phyloP scores from a whole-genome alignment of 30 jellyfish, hydroid and myxozoan species.

The Cassiopea andromeda region DNA sequence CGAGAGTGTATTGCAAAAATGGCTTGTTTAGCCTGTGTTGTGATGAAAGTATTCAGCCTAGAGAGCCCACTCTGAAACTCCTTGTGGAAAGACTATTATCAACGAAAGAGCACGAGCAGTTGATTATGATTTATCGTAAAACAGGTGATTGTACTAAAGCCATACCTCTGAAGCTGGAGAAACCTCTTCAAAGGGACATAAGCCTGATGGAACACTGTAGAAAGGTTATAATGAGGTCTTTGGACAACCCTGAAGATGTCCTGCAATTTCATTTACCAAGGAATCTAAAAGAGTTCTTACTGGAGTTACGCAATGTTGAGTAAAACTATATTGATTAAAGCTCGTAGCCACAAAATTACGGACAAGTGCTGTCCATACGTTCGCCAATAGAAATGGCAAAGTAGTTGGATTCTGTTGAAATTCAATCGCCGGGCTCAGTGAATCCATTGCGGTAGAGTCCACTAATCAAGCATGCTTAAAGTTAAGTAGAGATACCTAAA shows the following conservation, averaged over 20 bases:
- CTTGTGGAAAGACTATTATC: conserved; percentile 32
- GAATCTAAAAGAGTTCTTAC: conserved; percentile 37
- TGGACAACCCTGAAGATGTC: conserved; percentile 51
- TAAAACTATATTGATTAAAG: too few relatives aligned
- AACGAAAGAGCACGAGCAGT: conserved; percentile 9
- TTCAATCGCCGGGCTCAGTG: too few relatives aligned
- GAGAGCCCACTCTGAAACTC: conserved; percentile 60
- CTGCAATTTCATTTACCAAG: conserved; percentile 45
- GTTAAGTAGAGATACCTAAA: too few relatives aligned
- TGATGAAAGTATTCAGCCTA: conserved; percentile 51
- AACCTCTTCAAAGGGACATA: conserved; percentile 41
- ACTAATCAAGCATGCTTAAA: too few relatives aligned
- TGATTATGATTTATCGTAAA: conserved; percentile 25
- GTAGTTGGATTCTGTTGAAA: too few relatives aligned
- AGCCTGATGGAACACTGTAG: conserved; percentile 62
- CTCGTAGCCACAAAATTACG: too few relatives aligned
- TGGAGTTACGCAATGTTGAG: conserved; percentile 32
- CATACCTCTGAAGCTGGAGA: conserved; percentile 51
- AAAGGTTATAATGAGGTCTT: conserved; percentile 51
- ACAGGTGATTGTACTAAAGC: neutral
- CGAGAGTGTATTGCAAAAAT: conserved; percentile 63
- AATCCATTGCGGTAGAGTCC: too few relatives aligned
- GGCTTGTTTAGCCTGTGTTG: conserved; percentile 61
- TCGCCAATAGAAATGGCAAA: too few relatives aligned
- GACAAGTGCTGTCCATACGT: too few relatives aligned